Conservation (phyloP, 1,140 invertebrate species). For the Eulimnadia texana region DNA sequence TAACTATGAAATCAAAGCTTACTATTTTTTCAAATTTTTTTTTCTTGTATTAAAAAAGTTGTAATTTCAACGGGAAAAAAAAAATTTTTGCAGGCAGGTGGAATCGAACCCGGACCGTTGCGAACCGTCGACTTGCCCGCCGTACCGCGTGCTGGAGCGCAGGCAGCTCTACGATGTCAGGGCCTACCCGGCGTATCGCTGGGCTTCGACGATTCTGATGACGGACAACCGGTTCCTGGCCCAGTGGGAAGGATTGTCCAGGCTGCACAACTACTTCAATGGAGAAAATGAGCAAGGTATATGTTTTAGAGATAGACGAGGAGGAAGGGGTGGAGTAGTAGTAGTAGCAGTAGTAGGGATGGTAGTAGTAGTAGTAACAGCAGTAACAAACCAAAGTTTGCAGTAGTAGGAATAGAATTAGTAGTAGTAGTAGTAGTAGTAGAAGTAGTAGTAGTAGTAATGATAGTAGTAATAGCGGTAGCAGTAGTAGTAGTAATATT, state of each 20-base stretch:
- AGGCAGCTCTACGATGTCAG: slow-evolving; percentile 21
- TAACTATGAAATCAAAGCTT: neutral
- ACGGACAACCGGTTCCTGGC: slow-evolving; percentile 23
- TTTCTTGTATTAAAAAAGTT: neutral
- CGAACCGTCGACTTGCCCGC: slow-evolving; percentile 2
- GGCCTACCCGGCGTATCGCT: slow-evolving; percentile 20
- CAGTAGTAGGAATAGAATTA: no score
- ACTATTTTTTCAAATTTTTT: neutral
- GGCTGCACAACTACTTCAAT: slow-evolving; percentile 22
- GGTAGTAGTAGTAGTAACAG: neutral
- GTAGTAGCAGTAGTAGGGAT: no score
- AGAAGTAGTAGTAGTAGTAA: no score
- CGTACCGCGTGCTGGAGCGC: slow-evolving; percentile 10
- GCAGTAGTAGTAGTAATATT: no score
- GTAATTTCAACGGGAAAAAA: no score
- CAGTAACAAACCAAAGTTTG: no score
- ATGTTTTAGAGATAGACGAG: neutral
- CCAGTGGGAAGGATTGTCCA: slow-evolving; percentile 21
- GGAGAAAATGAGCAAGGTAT: slow-evolving; percentile 22
- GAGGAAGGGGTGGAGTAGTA: no score
- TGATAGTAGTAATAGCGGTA: no score
- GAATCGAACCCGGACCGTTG: neutral
- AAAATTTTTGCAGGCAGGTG: neutral
- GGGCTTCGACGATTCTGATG: slow-evolving; percentile 23
- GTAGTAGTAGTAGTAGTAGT: no score